Percentiles rank a stretch among this genome's conserved stretches.
These are phyloP conservation scores for mouse (Mus musculus) DNA, from an alignment of 2,113 vertebrate genomes.

Conservation along the genomic window DNA sequence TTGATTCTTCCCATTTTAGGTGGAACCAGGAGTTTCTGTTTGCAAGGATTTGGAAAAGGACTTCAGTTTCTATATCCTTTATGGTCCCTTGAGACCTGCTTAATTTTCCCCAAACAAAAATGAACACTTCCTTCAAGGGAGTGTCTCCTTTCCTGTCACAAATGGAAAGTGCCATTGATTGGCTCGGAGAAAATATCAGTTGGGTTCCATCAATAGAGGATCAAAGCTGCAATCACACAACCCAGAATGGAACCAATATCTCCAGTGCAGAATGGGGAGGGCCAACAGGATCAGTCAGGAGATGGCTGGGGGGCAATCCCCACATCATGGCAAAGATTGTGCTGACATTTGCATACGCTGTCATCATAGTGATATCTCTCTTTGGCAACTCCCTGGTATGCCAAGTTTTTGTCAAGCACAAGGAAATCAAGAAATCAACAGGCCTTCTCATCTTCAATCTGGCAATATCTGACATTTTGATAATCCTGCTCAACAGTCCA, in stretches of 20 bases:
- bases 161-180: not conserved
- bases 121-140: not conserved
- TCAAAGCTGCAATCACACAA: not conserved
- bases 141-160: not conserved
- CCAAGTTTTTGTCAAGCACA: constrained; percentile 52
- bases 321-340: not conserved
- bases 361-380: constrained; percentile 23
- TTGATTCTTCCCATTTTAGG: not conserved
- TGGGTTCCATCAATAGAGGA: not conserved
- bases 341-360: not conserved
- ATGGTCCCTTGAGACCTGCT: not conserved
- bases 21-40: not conserved
- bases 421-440: constrained; percentile 56
- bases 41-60: not conserved
- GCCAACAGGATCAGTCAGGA: not conserved
- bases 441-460: constrained; percentile 84
- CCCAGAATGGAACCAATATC: not conserved
- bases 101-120: not conserved
- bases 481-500: constrained; percentile 83
- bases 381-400: not conserved
- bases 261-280: not conserved
- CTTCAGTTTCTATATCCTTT: not conserved
- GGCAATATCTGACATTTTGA: constrained; percentile 84
- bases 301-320: not conserved
- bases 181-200: not conserved